Evolutionary conservation across 2,888 invertebrate species (phyloP), one percentile per base, ranked within the genome.

Genomic region (Campoplex capitator): DNA sequence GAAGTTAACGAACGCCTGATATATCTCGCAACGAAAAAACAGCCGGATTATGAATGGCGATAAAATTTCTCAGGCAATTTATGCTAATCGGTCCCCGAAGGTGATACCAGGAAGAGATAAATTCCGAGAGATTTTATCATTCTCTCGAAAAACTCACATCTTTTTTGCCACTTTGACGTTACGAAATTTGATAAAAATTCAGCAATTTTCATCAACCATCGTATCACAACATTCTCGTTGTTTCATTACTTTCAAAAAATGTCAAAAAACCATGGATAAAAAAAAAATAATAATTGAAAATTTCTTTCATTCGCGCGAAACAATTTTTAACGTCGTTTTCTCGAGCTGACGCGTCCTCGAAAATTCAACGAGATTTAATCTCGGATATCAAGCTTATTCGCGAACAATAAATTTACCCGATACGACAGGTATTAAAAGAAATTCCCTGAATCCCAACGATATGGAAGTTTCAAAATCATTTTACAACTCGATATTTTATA

Each of bases 61-160:
- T 1, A 23, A 23, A 23, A 23, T 23, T 23, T 23, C 9, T 28
- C 28, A 13, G 28, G 13, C 28, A 58, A 58, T 58, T 58, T 58
- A 58, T 58, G 58, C 58, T 58, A 58, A 58, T 58, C 28, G 6
- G 2, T 23, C 13, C 13, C 58, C 28, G 1, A 58, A 58, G 58
- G 28, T 58, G 58, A 58, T 58, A 58, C 58, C 28, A 58, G 58
- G 58, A 58, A 58, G 58, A 6, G 28, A 58, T 58, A 28, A 58
- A 58, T 58, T 4, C 11, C 28, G 28, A 58, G 28, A 58, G 28
- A 58, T 28, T 58, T 28, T 28, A 58, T 28, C 58, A 13, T 58
- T 28, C 28, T 58, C 13, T 58, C 13, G 28, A 58, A 58, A 32
- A 58, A 32, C 13, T 23, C 23, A 28, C 11, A n/a, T 58, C 56